Evolutionary conservation across 2,797 vertebrate species (phyloP).

Genomic region (Tauraco hartlaubi): DNA sequence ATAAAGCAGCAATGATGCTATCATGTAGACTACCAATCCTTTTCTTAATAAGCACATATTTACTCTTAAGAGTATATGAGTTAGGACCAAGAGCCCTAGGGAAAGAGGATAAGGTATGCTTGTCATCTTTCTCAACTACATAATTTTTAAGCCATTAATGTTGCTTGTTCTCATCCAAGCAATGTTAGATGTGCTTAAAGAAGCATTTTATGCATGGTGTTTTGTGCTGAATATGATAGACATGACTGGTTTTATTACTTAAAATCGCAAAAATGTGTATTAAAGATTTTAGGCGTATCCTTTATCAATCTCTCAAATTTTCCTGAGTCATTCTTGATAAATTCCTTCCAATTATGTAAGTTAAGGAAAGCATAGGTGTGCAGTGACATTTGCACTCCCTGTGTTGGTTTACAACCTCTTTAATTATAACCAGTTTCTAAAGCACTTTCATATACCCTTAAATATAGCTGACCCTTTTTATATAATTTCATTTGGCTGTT

Average conservation of each 20-base stretch:
- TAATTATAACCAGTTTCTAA: conserved; percentile 75
- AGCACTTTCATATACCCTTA: conserved; percentile 78
- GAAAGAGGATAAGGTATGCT: neutral
- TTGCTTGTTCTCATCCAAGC: neutral
- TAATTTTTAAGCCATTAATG: neutral
- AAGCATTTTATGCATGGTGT: neutral
- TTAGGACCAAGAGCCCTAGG: neutral
- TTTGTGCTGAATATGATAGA: neutral
- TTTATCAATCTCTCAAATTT: neutral
- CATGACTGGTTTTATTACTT: neutral
- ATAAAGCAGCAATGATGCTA: neutral
- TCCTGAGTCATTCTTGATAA: neutral
- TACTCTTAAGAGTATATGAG: neutral
- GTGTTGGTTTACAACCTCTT: conserved; percentile 76
- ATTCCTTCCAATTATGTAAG: neutral
- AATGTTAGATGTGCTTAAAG: neutral
- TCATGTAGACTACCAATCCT: neutral
- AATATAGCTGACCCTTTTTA: conserved; percentile 83
- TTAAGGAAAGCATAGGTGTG: neutral
- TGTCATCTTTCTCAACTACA: neutral
- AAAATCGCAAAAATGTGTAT: neutral
- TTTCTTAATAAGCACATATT: neutral
- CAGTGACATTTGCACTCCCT: conserved; percentile 29
- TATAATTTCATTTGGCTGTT: conserved; percentile 88
- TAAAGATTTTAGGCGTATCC: neutral